Evolutionary conservation across 2,888 invertebrate genomes (phyloP), one percentile per base, ranked within the genome.

Genomic region (Synergus umbraculus): DNA sequence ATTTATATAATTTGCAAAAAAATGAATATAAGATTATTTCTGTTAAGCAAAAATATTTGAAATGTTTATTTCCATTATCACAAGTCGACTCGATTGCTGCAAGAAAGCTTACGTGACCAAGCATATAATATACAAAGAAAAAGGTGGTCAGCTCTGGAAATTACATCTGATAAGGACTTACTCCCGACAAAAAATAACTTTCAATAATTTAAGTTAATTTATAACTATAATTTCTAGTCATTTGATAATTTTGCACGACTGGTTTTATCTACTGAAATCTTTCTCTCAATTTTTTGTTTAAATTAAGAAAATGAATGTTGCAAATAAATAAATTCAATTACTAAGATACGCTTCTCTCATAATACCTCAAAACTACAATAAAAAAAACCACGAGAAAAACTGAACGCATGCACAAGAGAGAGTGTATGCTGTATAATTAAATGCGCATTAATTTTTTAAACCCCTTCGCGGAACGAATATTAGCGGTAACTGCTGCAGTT

Each of bases 391-490:
- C 46, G 22, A 67, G 67, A 67, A 67, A 67, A 67, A 67, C 5
- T 66, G n/a, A 66, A 44, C 66, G 44, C 44, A 66, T 44, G 18
- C 66, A 66, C 22, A 41, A 37, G 37, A 5, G 9, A 43, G n/a
- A 41, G 41, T 22, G 44, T 7, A 18, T 41, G 66, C n/a, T 65
- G 46, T 22, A 67, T 67, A 67, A 18, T 44, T 67, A 46, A 44
- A 46, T 46, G 22, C 18, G 22, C 46, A 67, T 67, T 67, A 44
- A 67, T 67, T 67, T 67, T 67, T 67, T 9, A 67, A 67, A 67
- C 44, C 46, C 22, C 46, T 67, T 67, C 66, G 44, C 44, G 66
- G 66, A 66, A 66, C 66, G 43, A 66, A 43, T 66, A 66, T 66
- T 66, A 67, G 44, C 44, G 44, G 18, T 67, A 67, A 67, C 43